A percentile compares a stretch with the other conserved stretches of the same genome.
Conservation (phyloP, 2,113 vertebrate species). For the Orthonyx spaldingii region DNA sequence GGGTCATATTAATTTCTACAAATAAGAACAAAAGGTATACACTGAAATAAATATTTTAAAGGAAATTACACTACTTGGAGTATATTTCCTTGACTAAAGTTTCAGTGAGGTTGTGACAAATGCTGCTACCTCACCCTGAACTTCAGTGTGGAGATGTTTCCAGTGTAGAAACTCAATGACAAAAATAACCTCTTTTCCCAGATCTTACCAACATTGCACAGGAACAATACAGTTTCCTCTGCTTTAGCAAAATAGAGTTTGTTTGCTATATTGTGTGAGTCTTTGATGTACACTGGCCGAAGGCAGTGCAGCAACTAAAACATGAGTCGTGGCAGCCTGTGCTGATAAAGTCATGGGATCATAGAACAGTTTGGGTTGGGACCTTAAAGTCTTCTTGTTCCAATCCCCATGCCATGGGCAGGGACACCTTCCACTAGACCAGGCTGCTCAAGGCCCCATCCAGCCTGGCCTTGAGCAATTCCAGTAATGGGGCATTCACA, state of each 20-base stretch:
- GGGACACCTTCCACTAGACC: background rate
- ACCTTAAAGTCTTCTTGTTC: background rate
- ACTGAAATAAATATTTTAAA: background rate
- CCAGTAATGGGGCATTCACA: background rate
- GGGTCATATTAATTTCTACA: background rate
- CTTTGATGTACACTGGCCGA: background rate
- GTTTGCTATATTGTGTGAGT: background rate
- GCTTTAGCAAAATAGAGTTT: background rate
- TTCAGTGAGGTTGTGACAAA: background rate
- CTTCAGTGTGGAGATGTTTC: background rate
- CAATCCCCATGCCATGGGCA: background rate
- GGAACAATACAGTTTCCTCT: background rate
- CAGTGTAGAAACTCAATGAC: background rate
- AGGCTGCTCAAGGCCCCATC: background rate
- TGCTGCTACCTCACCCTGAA: background rate
- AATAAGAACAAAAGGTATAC: background rate
- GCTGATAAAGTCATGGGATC: background rate
- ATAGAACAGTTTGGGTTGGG: background rate
- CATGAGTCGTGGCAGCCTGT: background rate
- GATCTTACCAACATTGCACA: background rate
- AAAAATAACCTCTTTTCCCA: background rate
- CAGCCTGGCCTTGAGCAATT: background rate
- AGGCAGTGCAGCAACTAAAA: background rate
- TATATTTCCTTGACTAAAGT: background rate
- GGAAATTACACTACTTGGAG: background rate